These are phyloP conservation scores for Lissocephala sabroskyi DNA, from an alignment of 2,888 invertebrate genomes.

Conservation along the genomic window DNA sequence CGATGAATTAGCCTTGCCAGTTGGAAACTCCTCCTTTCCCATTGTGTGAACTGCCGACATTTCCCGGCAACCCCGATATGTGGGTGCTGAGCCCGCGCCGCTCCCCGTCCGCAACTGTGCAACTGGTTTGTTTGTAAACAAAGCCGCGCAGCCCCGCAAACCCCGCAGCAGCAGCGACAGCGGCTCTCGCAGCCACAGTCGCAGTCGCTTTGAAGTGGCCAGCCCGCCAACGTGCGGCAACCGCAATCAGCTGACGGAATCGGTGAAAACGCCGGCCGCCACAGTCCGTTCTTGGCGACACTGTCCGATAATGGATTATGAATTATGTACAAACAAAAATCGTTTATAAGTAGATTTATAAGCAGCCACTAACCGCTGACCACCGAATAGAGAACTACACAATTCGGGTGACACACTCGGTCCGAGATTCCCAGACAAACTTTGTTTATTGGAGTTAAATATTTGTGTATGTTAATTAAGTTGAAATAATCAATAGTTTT, in stretches of 20 bases:
- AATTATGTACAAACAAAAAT: constrained; percentile 23
- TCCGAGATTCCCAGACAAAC: constrained; percentile 40
- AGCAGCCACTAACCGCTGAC: no score
- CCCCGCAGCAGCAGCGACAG: no score
- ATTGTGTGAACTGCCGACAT: no score
- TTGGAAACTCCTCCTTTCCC: no score
- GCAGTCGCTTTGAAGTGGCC: constrained; percentile 42
- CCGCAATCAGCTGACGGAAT: constrained; percentile 50
- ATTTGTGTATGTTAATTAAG: constrained; percentile 46
- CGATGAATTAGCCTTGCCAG: no score
- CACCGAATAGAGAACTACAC: no score
- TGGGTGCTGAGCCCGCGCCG: no score
- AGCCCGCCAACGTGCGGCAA: constrained; percentile 30
- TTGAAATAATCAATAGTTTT: no score
- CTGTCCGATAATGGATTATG: constrained; percentile 34
- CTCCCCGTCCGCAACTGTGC: no score
- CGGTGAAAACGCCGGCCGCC: no score
- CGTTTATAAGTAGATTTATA: background rate
- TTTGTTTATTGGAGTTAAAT: constrained; percentile 16
- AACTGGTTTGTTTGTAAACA: constrained; percentile 53
- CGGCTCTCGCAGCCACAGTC: constrained; percentile 21
- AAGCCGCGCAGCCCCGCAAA: constrained; percentile 47
- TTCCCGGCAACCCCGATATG: no score
- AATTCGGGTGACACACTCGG: no score
- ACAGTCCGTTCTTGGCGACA: constrained; percentile 7